A percentile compares a stretch with the other conserved stretches of the same genome.
phyloP scores from a whole-genome alignment of 2,797 vertebrate genomes.

The Hyperoplus lanceolatus region DNA sequence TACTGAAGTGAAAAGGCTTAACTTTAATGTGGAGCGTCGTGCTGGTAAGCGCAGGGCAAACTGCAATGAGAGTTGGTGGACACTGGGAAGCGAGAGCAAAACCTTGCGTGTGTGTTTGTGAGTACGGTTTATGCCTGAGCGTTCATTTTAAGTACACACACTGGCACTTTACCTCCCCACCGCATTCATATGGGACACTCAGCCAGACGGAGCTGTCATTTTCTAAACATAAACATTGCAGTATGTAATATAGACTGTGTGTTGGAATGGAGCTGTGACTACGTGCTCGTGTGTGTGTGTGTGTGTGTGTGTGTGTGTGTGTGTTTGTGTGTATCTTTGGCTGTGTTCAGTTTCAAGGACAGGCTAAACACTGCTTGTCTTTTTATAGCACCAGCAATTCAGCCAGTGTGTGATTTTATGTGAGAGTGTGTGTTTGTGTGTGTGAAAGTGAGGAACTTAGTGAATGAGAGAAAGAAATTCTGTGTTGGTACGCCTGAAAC shows the following conservation, averaged over 20 bases:
- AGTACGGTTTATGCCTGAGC: slow-evolving; percentile 44
- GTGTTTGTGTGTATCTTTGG: slow-evolving; percentile 44
- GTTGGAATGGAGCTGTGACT: slow-evolving; percentile 26
- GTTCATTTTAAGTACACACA: slow-evolving; percentile 50
- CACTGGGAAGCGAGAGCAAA: background rate
- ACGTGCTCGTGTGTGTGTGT: slow-evolving; percentile 1
- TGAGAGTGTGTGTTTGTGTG: slow-evolving; percentile 19
- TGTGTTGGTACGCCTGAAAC: background rate
- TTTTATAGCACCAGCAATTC: slow-evolving; percentile 75
- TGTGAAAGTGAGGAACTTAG: slow-evolving; percentile 17
- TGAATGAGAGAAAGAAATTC: slow-evolving; percentile 36
- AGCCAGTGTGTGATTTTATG: slow-evolving; percentile 25
- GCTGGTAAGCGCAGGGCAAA: background rate
- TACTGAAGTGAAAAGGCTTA: background rate
- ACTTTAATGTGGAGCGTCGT: background rate
- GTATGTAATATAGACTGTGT: slow-evolving; percentile 64
- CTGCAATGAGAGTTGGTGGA: background rate
- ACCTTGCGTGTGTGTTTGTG: slow-evolving; percentile 24
- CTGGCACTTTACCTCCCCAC: slow-evolving; percentile 73
- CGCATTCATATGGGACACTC: slow-evolving; percentile 55
- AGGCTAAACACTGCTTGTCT: slow-evolving; percentile 73
- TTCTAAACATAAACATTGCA: slow-evolving; percentile 72
- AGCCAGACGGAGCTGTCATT: slow-evolving; percentile 70
- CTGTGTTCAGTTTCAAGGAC: slow-evolving; percentile 79
- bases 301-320: slow-evolving; percentile 14